Evolutionary conservation across 2,113 vertebrate species (phyloP).

Genomic region (Thalassarche chlororhynchos): DNA sequence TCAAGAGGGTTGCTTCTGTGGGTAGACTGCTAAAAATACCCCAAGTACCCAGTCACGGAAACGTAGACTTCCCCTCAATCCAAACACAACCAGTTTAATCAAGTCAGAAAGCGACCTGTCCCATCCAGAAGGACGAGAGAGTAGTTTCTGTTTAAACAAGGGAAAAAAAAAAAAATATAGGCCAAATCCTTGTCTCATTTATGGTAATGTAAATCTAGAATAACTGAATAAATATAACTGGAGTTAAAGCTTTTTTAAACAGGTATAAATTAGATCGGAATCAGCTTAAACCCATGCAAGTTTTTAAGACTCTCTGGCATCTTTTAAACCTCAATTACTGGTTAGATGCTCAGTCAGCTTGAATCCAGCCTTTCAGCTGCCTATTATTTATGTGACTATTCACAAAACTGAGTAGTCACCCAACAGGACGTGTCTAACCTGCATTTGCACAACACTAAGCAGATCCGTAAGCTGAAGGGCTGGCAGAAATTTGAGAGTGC

Average conservation of each 20-base stretch:
- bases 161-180: background rate
- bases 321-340: background rate
- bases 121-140: background rate
- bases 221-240: background rate
- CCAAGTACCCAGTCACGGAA: background rate
- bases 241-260: conserved; percentile 32
- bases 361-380: background rate
- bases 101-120: conserved; percentile 1
- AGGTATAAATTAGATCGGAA: conserved; percentile 25
- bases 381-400: background rate
- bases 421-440: background rate
- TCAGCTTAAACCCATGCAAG: background rate
- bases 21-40: background rate
- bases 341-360: background rate
- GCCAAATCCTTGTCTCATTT: conserved; percentile 9
- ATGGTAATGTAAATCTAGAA: conserved; percentile 26
- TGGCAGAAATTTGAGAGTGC: background rate
- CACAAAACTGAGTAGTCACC: background rate
- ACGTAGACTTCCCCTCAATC: background rate
- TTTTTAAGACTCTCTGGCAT: background rate
- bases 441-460: background rate
- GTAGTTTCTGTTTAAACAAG: background rate
- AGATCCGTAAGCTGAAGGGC: background rate
- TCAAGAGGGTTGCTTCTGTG: background rate
- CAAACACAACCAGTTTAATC: conserved; percentile 15